Percentiles rank a stretch among this genome's conserved stretches.
Conservation (phyloP, 2,888 invertebrate genomes). For the Eupithecia pulchellata region DNA sequence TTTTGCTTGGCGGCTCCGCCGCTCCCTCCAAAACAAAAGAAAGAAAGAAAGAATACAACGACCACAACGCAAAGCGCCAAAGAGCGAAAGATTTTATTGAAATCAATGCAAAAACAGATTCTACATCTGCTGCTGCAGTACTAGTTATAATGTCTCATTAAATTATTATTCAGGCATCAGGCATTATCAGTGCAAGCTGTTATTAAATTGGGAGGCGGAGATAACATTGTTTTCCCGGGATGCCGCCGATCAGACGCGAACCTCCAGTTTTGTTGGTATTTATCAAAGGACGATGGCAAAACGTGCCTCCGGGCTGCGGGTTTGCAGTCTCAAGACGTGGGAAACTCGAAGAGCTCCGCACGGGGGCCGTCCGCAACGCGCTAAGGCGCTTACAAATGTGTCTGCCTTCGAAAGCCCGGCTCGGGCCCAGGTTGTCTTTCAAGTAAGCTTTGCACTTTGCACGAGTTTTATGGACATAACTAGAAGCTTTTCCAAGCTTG, state of each 20-base stretch:
- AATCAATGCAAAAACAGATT: neutral
- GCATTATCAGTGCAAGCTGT: neutral
- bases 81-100: neutral
- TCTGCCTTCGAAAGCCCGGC: neutral
- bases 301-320: neutral
- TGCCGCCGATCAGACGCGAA: neutral
- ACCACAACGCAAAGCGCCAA: neutral
- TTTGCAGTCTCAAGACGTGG: neutral
- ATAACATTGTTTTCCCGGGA: neutral
- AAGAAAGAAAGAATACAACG: no score
- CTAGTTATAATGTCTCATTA: neutral
- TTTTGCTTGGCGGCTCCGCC: no score
- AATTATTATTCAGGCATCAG: neutral
- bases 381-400: neutral
- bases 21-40: no score
- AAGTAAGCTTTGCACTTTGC: neutral
- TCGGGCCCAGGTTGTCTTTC: conserved; percentile 1
- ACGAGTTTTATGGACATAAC: neutral
- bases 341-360: neutral
- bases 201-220: neutral
- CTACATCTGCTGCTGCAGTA: neutral
- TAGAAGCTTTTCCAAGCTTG: neutral
- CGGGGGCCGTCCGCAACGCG: neutral
- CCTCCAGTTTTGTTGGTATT: neutral
- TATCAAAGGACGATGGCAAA: neutral